These are phyloP conservation scores for Amphipoea lucens DNA, from an alignment of 2,888 invertebrate genomes.

Conservation along the genomic window DNA sequence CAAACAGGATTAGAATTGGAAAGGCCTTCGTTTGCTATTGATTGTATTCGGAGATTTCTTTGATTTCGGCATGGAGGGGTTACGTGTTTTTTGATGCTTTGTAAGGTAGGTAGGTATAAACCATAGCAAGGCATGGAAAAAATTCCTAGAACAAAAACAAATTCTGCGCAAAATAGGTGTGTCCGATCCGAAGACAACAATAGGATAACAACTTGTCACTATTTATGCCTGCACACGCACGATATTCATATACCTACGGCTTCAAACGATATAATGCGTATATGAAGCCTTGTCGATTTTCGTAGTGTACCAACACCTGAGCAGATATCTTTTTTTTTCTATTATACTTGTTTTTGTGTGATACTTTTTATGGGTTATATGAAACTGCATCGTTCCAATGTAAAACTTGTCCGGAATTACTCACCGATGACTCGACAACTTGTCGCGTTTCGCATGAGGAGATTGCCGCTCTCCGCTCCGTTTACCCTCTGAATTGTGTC, in stretches of 20 bases:
- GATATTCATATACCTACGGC: slow-evolving; percentile 47
- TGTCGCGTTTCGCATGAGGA: slow-evolving; percentile 79
- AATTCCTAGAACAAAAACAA: slow-evolving; percentile 6
- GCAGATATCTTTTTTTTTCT: slow-evolving; percentile 26
- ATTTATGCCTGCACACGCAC: slow-evolving; percentile 33
- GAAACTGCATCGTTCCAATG: slow-evolving; percentile 56
- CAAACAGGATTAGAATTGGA: slow-evolving; percentile 42
- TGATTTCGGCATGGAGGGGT: slow-evolving; percentile 19
- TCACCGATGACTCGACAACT: slow-evolving; percentile 71
- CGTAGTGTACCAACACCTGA: slow-evolving; percentile 27
- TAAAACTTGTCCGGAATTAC: slow-evolving; percentile 67
- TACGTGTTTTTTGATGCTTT: slow-evolving; percentile 4
- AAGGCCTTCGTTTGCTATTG: slow-evolving; percentile 29
- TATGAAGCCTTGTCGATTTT: slow-evolving; percentile 35
- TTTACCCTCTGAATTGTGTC: slow-evolving; percentile 73
- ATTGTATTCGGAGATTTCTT: slow-evolving; percentile 40
- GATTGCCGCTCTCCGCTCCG: slow-evolving; percentile 72
- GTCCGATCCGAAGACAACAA: slow-evolving; percentile 33
- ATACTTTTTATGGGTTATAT: slow-evolving; percentile 45
- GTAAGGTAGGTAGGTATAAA: neutral
- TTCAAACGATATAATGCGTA: slow-evolving; percentile 44
- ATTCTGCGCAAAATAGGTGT: slow-evolving; percentile 17
- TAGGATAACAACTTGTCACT: slow-evolving; percentile 39
- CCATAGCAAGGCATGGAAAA: neutral
- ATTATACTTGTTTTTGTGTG: slow-evolving; percentile 41